These are phyloP conservation scores for Xiphophorus hellerii DNA, from an alignment of 2,113 vertebrate genomes.

Conservation along the genomic window DNA sequence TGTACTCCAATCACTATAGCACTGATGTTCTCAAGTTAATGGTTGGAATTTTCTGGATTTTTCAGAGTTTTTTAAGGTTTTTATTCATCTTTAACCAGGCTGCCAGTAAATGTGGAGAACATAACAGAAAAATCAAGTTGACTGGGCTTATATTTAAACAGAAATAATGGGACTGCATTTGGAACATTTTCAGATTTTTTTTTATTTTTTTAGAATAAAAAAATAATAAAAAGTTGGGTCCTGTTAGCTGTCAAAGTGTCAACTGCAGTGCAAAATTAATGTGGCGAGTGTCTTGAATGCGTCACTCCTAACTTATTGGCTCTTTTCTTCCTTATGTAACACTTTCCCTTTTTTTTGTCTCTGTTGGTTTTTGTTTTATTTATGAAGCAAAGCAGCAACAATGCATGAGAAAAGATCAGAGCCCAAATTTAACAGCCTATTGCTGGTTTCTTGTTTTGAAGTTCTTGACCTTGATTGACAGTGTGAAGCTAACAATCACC, in stretches of 20 bases:
- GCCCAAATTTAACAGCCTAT: constrained; percentile 14
- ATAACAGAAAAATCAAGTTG: not conserved
- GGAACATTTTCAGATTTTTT: not conserved
- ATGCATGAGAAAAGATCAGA: constrained; percentile 39
- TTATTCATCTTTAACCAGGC: no score
- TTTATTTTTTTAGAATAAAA: not conserved
- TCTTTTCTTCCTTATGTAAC: not conserved
- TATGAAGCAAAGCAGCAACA: constrained; percentile 37
- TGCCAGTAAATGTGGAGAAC: no score
- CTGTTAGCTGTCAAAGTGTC: constrained; percentile 28
- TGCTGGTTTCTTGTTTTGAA: constrained; percentile 9
- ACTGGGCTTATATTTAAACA: not conserved
- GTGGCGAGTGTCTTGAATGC: constrained; percentile 17
- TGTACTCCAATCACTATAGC: no score
- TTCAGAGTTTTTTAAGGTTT: not conserved
- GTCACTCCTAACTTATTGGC: constrained; percentile 11
- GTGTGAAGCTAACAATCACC: constrained; percentile 32
- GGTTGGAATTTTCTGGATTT: not conserved
- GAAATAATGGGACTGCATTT: constrained; percentile 1
- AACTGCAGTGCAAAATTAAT: constrained; percentile 1
- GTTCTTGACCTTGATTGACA: constrained; percentile 52
- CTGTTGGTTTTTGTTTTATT: constrained; percentile 5
- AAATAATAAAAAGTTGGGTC: constrained; percentile 7
- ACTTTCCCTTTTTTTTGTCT: constrained; percentile 7
- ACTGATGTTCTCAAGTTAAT: no score